Percentiles rank a stretch among this genome's conserved stretches.
phyloP scores from a whole-genome alignment of 2,113 vertebrate genomes.

The Triplophysa siluroides region DNA sequence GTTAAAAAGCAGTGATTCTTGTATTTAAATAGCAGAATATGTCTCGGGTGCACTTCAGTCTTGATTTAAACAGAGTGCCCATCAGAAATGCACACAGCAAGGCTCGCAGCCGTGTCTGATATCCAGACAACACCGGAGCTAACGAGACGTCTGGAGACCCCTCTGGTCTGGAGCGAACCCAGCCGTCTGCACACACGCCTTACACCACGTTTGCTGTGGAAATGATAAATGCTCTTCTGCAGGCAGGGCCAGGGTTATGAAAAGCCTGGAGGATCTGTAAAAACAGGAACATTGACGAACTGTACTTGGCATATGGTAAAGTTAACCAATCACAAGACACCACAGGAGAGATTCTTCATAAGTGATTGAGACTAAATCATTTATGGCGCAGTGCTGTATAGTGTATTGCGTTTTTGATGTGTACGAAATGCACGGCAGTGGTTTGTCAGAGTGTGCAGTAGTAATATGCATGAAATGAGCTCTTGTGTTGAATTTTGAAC shows the following conservation, averaged over 20 bases:
- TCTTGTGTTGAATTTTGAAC: not conserved
- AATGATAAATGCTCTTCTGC: constrained; percentile 19
- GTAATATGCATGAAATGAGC: not conserved
- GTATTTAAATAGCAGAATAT: not conserved
- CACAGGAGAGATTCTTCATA: constrained; percentile 7
- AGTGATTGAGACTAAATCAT: constrained; percentile 24
- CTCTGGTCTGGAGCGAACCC: constrained; percentile 11
- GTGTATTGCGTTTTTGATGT: not conserved
- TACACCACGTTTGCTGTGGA: not conserved
- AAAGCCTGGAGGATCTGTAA: not conserved
- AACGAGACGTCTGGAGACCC: constrained; percentile 51
- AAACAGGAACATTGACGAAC: not conserved
- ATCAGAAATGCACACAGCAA: not conserved
- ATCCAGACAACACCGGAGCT: constrained; percentile 42
- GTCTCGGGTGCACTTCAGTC: not conserved
- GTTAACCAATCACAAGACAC: not conserved
- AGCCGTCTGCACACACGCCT: constrained; percentile 17
- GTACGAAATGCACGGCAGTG: not conserved
- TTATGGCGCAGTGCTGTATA: not conserved
- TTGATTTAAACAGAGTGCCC: constrained; percentile 21
- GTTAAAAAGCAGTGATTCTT: not conserved
- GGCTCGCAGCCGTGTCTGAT: constrained; percentile 26
- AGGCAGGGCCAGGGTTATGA: not conserved
- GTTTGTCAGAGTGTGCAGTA: not conserved
- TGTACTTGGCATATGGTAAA: not conserved